phyloP scores from a whole-genome alignment of 2,113 vertebrate genomes.

The Gadus chalcogrammus region DNA sequence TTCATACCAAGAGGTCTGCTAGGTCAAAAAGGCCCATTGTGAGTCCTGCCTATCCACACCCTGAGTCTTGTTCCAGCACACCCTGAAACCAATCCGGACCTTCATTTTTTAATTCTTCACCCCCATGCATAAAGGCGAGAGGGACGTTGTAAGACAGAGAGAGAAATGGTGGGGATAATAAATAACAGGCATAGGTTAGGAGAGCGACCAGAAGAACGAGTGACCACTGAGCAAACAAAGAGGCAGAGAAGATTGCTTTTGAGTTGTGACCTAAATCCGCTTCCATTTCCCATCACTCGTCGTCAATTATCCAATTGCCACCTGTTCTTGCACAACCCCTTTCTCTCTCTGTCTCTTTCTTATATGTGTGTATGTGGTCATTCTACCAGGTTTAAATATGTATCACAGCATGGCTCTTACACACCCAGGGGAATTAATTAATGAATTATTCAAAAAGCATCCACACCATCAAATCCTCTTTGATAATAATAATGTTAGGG shows the following conservation, averaged over 20 bases:
- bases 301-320: background rate
- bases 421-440: background rate
- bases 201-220: no score
- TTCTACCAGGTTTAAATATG: background rate
- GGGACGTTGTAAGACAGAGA: background rate
- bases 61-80: background rate
- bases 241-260: background rate
- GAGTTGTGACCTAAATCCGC: background rate
- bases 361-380: no score
- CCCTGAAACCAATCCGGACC: background rate
- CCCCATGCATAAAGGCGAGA: background rate
- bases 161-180: background rate
- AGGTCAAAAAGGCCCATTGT: no score
- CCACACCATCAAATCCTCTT: no score
- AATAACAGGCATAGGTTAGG: background rate
- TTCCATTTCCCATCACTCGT: background rate
- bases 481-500: background rate
- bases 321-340: background rate
- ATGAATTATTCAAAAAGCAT: background rate
- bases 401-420: background rate
- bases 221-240: background rate
- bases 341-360: no score
- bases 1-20: no score
- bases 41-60: background rate
- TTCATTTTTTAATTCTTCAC: background rate